Evolutionary conservation across 2,888 invertebrate genomes (phyloP).

Genomic region (Hyposoter didymator): DNA sequence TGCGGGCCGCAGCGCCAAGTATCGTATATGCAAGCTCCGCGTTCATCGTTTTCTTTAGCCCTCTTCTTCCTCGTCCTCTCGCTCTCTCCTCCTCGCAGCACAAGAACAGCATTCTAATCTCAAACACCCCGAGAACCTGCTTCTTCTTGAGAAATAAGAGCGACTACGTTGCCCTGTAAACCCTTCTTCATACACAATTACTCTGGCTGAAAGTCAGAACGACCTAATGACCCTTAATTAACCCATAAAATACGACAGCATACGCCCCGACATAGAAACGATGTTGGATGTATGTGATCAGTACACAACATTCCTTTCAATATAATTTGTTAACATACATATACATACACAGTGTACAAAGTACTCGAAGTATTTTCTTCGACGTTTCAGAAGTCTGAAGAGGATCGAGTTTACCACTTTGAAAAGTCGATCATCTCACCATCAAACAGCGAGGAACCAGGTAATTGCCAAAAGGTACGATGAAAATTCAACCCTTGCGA

Average conservation of each 20-base stretch:
- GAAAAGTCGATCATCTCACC: conserved; percentile 52
- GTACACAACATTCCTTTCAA: conserved; percentile 11
- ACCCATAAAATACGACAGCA: not conserved
- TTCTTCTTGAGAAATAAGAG: conserved; percentile 36
- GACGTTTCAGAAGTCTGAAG: conserved; percentile 38
- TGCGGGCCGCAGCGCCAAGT: conserved; percentile 65
- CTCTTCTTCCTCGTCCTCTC: conserved; percentile 16
- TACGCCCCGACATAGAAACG: not conserved
- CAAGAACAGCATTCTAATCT: conserved; percentile 39
- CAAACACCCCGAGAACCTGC: conserved; percentile 28
- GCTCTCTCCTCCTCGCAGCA: conserved; percentile 1
- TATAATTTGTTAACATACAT: conserved; percentile 23
- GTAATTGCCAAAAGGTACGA: conserved; percentile 43
- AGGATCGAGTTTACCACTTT: conserved; percentile 52
- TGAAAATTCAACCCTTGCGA: conserved; percentile 57
- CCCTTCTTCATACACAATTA: not conserved
- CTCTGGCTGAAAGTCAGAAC: not conserved
- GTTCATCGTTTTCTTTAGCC: conserved; percentile 68
- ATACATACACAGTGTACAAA: conserved; percentile 57
- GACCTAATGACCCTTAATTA: not conserved
- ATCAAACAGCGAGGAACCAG: conserved; percentile 14
- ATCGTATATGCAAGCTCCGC: conserved; percentile 75
- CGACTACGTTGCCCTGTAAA: conserved; percentile 10
- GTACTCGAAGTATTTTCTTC: conserved; percentile 75
- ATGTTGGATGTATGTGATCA: not conserved